Evolutionary conservation across 1,140 invertebrate genomes (phyloP), one percentile per base, ranked within the genome.

Genomic region (Wiebesia pumilae): DNA sequence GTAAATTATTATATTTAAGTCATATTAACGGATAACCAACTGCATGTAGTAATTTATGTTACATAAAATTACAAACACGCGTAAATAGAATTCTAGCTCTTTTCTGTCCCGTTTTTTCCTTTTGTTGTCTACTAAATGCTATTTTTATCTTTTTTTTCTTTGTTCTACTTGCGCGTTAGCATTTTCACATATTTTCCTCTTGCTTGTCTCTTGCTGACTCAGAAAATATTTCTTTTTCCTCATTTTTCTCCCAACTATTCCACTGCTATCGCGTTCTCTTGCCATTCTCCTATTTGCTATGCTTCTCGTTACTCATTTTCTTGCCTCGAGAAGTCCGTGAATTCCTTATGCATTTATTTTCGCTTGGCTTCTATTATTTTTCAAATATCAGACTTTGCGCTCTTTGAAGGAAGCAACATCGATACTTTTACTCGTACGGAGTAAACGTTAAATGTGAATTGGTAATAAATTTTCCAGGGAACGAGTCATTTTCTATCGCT

Each of bases 61-160:
- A 27, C 40, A n/a, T 27, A 43, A 43, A 75, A 75, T 43, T 43
- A 43, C 38, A 38, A 75, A 40, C 12, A 75, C 27, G n/a, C 71
- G 10, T 75, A 75, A 43, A 75, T n/a, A 75, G 27, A 43, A 75
- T 43, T 75, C 71, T 75, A 43, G 19, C 71, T n/a, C n/a, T 27
- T 75, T 33, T 43, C 38, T n/a, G 27, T 40, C 33, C 69, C 3
- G 21, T 40, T 43, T 27, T 43, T 73, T 71, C 19, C 30, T n/a
- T 40, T 43, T 75, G 16, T 38, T 38, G 16, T n/a, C 16, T 47
- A 3, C 6, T 6, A 77, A 54, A 77, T 51, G 43, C 21, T n/a
- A 77, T 47, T 77, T 77, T 19, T 30, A 43, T 47, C n/a, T 51
- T 77, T 24, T n/a, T 77, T 77, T 24, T n/a, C 51, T 77, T 47